Conservation (phyloP, 2,797 vertebrate genomes). For the Amphiprion clarkii region DNA sequence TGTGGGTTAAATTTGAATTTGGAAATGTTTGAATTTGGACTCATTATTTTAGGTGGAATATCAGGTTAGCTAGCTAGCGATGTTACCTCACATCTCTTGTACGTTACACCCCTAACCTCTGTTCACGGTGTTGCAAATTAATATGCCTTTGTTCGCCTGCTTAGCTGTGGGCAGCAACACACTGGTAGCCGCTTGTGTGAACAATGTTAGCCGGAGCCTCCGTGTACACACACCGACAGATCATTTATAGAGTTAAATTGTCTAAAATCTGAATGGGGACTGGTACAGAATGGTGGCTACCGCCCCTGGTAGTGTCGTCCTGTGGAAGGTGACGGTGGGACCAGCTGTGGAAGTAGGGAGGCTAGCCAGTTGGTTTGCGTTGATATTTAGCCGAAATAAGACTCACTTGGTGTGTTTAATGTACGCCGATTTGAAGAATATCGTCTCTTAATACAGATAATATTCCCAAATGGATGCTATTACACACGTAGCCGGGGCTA, state of each 20-base stretch:
- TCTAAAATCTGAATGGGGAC: constrained; percentile 8
- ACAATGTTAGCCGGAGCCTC: no score
- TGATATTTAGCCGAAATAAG: background rate
- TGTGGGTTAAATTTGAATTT: background rate
- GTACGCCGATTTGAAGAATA: background rate
- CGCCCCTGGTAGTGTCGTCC: constrained; percentile 37
- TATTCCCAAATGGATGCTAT: fast-evolving
- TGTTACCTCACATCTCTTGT: constrained; percentile 37
- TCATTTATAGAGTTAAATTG: background rate
- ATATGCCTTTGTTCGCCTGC: background rate
- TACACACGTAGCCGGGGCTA: fast-evolving
- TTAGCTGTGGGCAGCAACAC: no score
- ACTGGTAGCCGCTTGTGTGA: no score
- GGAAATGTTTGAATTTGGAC: constrained; percentile 28
- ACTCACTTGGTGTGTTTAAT: background rate
- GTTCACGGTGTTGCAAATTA: background rate
- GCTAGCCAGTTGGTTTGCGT: background rate
- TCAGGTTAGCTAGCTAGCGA: constrained; percentile 65
- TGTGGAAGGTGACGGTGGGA: background rate
- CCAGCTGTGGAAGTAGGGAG: background rate
- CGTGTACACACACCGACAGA: background rate
- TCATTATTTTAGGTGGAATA: constrained; percentile 38
- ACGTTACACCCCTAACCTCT: constrained; percentile 17
- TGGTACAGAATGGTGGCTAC: constrained; percentile 41
- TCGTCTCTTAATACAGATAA: fast-evolving